Base-by-base conservation (phyloP, 1,140 invertebrate species). In the Whitmania pigra region DNA sequence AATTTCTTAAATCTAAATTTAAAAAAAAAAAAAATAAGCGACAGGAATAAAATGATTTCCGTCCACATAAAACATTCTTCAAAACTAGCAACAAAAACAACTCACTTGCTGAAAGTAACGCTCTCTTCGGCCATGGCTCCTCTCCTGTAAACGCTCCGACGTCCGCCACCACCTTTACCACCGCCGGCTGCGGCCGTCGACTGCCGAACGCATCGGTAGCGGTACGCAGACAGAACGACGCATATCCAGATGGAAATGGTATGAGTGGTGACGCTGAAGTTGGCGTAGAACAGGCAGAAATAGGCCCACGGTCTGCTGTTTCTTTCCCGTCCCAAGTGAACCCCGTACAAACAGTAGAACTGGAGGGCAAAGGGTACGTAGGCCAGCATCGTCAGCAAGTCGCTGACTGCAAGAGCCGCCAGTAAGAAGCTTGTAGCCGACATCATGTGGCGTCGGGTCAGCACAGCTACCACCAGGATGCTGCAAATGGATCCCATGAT, bases 211-310 rank as follows among this genome's bases (percentile, higher is more conserved):
- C 91, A 91, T 20, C 93, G 88, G 79, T 92, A 96, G 4, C 93
- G 83, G 88, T 93, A 94, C 5, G 95, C 87, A 0, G 93, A 93
- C 55, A 96, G 80, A 0, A 90, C 90, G 0, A 96, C 88, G 0
- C 93, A 94, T 71, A 96, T 80, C 87, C 90, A 94, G 71, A 94
- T 94, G 0, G 92, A 92, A 57, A 94, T 90, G 0, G 93, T 94
- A 80, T 97, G 93, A 77, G 90, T 85, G 0, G 92, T 90, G 87
- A 83, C 80, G 0, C 85, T 82, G 79, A 93, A 93, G 75, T 93
- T 78, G 31, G 79, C 74, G 67, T 79, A 76, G 72, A 81, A 77
- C 6, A 81, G 72, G 20, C 79, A 73, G 73, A 78, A 81, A 17
- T 72, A 55, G 76, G 79, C 79, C 80, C 79, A 81, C 22, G 69